Evolutionary conservation across 2,888 invertebrate species (phyloP), one percentile per base, ranked within the genome.

Genomic region (Amblyteles armatorius): DNA sequence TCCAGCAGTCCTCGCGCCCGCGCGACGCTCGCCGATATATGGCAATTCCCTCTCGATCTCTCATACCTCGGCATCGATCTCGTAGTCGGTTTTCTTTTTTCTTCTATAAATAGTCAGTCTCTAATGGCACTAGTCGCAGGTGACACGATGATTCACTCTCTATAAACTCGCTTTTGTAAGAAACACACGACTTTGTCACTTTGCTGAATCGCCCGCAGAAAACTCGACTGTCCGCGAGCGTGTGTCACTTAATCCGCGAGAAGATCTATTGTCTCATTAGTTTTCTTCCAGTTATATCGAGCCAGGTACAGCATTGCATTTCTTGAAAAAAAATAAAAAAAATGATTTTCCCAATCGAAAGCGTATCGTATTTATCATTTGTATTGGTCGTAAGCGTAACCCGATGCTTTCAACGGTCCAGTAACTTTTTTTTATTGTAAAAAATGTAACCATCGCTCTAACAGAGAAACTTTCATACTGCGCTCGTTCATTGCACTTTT

Each of bases 121-220:
- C 85, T 88, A 89, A 88, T 88, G 86, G 83, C 85, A 79, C 69
- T 79, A 68, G 68, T 67, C 82, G 82, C 91, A 91, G 91, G 89
- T 91, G 91, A 88, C 85, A 79, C 87, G 84, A 82, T 91, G 91
- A 91, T 89, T 91, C 91, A 91, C 87, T 68, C 72, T 81, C 77
- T 65, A 52, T 68, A 33, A 63, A 77, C 77, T 50, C 60, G 81
- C 77, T 77, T 80, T 77, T 77, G 80, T 80, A 48, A 79, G n/a
- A 65, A 48, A 68, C 48, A 60, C 50, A 52, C 11, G 65, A 73
- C 80, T 73, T 71, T 76, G 83, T 83, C 83, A 67, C 69, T 65
- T 71, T 72, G 48, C 73, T 67, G 52, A 77, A 76, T 65, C 79
- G 63, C 44, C 48, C 48, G 26, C 29, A 6, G 60, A 26, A 16